These are phyloP conservation scores for Notospermus geniculatus DNA, from an alignment of 1,140 invertebrate species.

Conservation along the genomic window DNA sequence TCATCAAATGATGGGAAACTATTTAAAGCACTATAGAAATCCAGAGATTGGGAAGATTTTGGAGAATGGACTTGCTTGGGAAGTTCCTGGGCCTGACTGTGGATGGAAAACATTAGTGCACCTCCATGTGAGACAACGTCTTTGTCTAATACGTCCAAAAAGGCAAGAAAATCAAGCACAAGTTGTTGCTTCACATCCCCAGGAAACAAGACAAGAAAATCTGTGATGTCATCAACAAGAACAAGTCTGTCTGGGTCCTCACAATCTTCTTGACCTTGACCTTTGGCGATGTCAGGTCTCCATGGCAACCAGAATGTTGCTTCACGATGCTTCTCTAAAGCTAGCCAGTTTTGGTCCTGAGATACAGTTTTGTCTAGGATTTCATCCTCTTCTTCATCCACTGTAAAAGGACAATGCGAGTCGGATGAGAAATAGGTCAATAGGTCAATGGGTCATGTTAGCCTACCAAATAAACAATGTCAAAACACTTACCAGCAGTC, in stretches of 20 bases:
- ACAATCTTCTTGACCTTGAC: constrained; percentile 53
- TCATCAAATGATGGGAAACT: neutral
- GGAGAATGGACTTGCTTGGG: no score
- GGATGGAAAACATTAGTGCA: no score
- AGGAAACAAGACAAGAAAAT: constrained; percentile 44
- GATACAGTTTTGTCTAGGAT: constrained; percentile 32
- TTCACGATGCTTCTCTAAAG: constrained; percentile 54
- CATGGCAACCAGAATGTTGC: constrained; percentile 57
- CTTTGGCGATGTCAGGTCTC: constrained; percentile 42
- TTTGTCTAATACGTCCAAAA: constrained; percentile 39
- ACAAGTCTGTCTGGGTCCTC: constrained; percentile 59
- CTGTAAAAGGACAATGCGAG: constrained; percentile 10
- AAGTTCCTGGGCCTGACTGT: no score
- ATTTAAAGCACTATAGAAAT: neutral
- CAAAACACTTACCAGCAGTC: neutral
- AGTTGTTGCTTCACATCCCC: constrained; percentile 41
- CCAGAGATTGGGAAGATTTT: no score
- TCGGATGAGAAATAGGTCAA: neutral
- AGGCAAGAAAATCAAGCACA: constrained; percentile 46
- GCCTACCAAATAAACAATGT: no score
- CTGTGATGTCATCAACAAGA: constrained; percentile 55
- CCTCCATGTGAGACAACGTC: no score
- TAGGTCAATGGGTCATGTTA: no score
- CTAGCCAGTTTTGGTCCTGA: constrained; percentile 50
- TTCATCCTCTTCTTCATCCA: constrained; percentile 38